Conservation (phyloP, 1,140 invertebrate species). For the Drosophila hydei region DNA sequence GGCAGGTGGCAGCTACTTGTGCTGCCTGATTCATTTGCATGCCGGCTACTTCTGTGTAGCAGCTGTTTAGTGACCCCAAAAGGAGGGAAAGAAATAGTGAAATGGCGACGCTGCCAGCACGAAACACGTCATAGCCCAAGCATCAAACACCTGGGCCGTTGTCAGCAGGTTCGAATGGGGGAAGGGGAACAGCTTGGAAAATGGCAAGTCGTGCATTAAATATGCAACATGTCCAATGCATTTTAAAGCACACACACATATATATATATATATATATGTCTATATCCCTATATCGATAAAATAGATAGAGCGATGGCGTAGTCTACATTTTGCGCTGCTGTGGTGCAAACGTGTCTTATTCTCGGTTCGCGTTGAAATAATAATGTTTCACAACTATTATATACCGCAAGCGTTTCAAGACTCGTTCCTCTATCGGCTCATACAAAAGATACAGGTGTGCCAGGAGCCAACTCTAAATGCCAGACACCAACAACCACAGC, state of each 20-base stretch:
- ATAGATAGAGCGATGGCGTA: slow-evolving; percentile 58
- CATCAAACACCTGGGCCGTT: slow-evolving; percentile 19
- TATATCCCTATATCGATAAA: slow-evolving; percentile 67
- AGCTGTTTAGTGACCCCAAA: slow-evolving; percentile 73
- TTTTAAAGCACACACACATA: slow-evolving; percentile 48
- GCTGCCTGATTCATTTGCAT: slow-evolving; percentile 50
- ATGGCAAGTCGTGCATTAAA: slow-evolving; percentile 67
- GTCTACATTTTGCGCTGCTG: slow-evolving; percentile 45
- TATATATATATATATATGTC: not conserved
- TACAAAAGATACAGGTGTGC: slow-evolving; percentile 73
- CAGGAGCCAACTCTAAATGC: slow-evolving; percentile 54
- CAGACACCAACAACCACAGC: slow-evolving; percentile 9
- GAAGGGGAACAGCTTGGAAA: not conserved
- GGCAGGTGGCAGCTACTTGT: slow-evolving; percentile 37
- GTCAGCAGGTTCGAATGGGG: not conserved
- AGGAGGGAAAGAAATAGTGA: slow-evolving; percentile 15
- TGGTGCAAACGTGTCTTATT: slow-evolving; percentile 44
- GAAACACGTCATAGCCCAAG: slow-evolving; percentile 65
- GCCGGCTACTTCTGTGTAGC: slow-evolving; percentile 18
- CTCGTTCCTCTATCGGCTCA: slow-evolving; percentile 65
- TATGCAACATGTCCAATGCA: slow-evolving; percentile 73
- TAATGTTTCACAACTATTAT: slow-evolving; percentile 71
- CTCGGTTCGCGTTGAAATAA: slow-evolving; percentile 14
- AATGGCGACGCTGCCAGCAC: slow-evolving; percentile 46
- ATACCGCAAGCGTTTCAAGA: slow-evolving; percentile 63